A percentile compares a stretch with the other conserved stretches of the same genome.
Conservation (phyloP, 2,113 vertebrate genomes). For the Delphinus delphis region DNA sequence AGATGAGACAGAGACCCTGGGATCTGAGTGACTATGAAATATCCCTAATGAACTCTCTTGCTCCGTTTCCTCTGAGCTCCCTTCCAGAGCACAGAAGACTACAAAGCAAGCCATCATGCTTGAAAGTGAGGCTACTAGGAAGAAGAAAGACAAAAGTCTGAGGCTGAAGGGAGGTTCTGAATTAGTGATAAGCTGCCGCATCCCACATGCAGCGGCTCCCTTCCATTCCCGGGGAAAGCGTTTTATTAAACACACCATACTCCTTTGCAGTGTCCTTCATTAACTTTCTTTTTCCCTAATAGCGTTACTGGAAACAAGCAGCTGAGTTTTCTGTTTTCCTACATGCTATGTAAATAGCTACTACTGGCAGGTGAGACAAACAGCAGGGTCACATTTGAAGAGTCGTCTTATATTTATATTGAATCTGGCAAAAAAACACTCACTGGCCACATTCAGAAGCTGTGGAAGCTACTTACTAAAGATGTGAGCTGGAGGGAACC, state of each 20-base stretch:
- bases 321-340: constrained; percentile 53
- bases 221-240: constrained; percentile 55
- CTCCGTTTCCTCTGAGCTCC: constrained; percentile 3
- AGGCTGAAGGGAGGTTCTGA: constrained; percentile 59
- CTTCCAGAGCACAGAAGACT: constrained; percentile 44
- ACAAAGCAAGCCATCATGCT: constrained; percentile 60
- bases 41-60: constrained; percentile 71
- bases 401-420: neutral
- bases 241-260: constrained; percentile 66
- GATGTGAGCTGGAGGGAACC: neutral
- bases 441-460: neutral
- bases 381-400: constrained; percentile 43
- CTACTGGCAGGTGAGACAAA: constrained; percentile 19
- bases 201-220: constrained; percentile 39
- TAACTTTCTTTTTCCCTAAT: constrained; percentile 53
- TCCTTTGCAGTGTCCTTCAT: constrained; percentile 33
- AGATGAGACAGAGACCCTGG: constrained; percentile 66
- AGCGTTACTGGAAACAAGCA: constrained; percentile 39
- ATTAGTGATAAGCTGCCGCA: constrained; percentile 69
- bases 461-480: constrained; percentile 1
- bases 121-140: constrained; percentile 55
- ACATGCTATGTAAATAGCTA: constrained; percentile 50
- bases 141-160: constrained; percentile 67
- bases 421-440: constrained; percentile 37
- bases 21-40: constrained; percentile 62